Conservation (phyloP, 2,888 invertebrate genomes). For the Spatulosminthurus flaviceps region DNA sequence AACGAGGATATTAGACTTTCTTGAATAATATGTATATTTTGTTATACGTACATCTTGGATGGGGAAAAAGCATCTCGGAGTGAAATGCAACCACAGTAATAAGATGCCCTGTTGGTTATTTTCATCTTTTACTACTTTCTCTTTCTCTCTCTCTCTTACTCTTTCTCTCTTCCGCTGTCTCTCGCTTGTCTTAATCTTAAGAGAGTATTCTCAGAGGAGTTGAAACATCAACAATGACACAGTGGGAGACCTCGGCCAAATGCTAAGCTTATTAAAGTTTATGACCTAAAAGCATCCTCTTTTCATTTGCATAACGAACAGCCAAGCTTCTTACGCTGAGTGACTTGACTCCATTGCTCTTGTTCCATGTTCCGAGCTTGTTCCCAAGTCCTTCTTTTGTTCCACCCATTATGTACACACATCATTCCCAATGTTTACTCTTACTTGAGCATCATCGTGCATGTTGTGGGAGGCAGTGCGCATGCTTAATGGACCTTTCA, state of each 20-base stretch:
- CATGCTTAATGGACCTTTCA: too few relatives aligned
- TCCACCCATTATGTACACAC: too few relatives aligned
- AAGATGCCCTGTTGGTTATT: background rate
- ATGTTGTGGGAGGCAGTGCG: too few relatives aligned
- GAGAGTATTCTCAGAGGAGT: conserved; percentile 38
- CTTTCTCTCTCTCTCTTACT: background rate
- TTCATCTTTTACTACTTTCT: background rate
- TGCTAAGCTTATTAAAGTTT: conserved; percentile 57
- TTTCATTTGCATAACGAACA: conserved; percentile 55
- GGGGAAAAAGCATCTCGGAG: too few relatives aligned
- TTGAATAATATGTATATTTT: too few relatives aligned
- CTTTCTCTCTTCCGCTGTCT: background rate
- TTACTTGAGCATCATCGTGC: too few relatives aligned
- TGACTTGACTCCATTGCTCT: conserved; percentile 19
- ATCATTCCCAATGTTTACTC: too few relatives aligned
- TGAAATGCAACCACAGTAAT: background rate
- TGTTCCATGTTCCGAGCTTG: background rate
- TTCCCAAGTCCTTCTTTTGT: conserved; percentile 7
- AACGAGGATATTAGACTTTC: too few relatives aligned
- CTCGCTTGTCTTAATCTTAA: conserved; percentile 31
- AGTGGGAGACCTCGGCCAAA: conserved; percentile 31
- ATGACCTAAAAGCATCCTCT: conserved; percentile 50
- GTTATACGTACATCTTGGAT: too few relatives aligned
- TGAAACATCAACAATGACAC: conserved; percentile 48
- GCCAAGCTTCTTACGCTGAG: conserved; percentile 24